Evolutionary conservation across 2,797 vertebrate species (phyloP).

Genomic region (Rhinella marina): DNA sequence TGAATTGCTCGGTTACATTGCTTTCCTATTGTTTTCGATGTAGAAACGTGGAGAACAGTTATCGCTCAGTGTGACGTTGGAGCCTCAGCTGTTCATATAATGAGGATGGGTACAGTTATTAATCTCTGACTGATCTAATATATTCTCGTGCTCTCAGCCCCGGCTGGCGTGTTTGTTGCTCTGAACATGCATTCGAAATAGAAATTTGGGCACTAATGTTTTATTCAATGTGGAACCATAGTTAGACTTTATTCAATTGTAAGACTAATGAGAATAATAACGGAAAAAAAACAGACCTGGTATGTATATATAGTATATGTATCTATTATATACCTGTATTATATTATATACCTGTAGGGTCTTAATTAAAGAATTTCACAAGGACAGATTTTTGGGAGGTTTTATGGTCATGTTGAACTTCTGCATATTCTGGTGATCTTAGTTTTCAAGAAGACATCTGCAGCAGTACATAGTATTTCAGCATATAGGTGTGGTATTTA

Average conservation of each 20-base stretch:
- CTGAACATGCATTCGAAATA: slow-evolving; percentile 18
- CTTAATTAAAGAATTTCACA: background rate
- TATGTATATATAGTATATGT: background rate
- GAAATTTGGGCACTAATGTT: slow-evolving; percentile 34
- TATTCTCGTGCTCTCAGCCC: slow-evolving; percentile 1
- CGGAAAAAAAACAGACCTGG: background rate
- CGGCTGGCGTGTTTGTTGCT: slow-evolving; percentile 27
- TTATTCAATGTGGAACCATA: slow-evolving; percentile 31
- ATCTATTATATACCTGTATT: too few species aligned
- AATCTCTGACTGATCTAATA: slow-evolving; percentile 57
- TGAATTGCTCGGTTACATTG: slow-evolving; percentile 35
- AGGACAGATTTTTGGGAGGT: background rate
- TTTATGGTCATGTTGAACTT: too few species aligned
- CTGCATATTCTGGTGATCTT: too few species aligned
- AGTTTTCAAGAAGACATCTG: too few species aligned
- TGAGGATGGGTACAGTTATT: slow-evolving; percentile 42
- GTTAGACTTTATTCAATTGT: slow-evolving; percentile 13
- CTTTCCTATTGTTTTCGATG: slow-evolving; percentile 41
- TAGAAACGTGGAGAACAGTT: slow-evolving; percentile 36
- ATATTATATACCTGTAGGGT: too few species aligned
- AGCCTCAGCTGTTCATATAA: slow-evolving; percentile 53
- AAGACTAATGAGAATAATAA: background rate
- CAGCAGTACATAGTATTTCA: too few species aligned
- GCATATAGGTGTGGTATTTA: background rate
- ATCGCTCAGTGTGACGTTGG: slow-evolving; percentile 33